phyloP scores from a whole-genome alignment of 1,140 invertebrate species.

The Macrocentrus cingulum region DNA sequence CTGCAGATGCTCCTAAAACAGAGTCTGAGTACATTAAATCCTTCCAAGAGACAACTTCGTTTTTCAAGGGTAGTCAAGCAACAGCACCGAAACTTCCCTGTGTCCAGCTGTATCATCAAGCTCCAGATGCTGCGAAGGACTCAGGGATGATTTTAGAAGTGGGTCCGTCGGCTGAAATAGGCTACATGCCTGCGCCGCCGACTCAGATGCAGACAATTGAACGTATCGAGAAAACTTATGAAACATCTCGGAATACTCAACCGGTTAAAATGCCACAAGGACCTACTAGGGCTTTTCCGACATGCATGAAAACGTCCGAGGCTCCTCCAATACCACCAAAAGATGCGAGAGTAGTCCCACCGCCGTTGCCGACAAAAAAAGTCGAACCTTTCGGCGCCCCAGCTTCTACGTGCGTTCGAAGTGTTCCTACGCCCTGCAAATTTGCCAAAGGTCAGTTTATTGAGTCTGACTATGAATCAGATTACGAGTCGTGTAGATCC shows the following conservation, averaged over 20 bases:
- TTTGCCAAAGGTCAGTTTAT: slow-evolving; percentile 63
- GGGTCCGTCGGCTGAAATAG: slow-evolving; percentile 68
- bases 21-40: slow-evolving; percentile 16
- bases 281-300: slow-evolving; percentile 58
- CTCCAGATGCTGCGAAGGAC: slow-evolving; percentile 25
- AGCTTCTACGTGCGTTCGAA: slow-evolving; percentile 18
- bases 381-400: slow-evolving; percentile 60
- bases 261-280: slow-evolving; percentile 60
- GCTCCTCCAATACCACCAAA: slow-evolving; percentile 52
- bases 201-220: slow-evolving; percentile 61
- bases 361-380: slow-evolving; percentile 52
- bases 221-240: slow-evolving; percentile 62
- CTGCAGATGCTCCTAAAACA: background rate
- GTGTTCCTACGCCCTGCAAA: slow-evolving; percentile 51
- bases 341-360: slow-evolving; percentile 51
- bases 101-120: slow-evolving; percentile 37
- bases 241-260: slow-evolving; percentile 60
- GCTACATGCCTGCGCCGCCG: slow-evolving; percentile 58
- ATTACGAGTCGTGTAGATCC: slow-evolving; percentile 60
- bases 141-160: slow-evolving; percentile 56
- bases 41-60: slow-evolving; percentile 18
- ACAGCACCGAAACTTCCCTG: slow-evolving; percentile 35
- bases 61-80: slow-evolving; percentile 27
- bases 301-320: slow-evolving; percentile 41
- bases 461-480: slow-evolving; percentile 75